Conservation (phyloP, 2,888 invertebrate species). For the Caenorhabditis auriculariae region DNA sequence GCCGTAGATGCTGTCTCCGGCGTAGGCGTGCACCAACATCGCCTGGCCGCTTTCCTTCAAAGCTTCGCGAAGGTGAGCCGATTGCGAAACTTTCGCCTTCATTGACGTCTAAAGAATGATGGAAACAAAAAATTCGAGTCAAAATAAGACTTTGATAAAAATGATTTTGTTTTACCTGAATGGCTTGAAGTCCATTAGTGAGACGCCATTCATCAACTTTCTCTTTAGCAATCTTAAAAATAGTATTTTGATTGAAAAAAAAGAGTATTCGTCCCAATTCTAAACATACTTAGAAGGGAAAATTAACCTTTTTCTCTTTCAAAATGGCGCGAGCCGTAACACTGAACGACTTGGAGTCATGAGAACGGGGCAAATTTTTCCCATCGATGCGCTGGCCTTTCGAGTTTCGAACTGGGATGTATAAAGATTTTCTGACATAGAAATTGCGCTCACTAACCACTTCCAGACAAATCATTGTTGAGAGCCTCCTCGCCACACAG, state of each 20-base stretch:
- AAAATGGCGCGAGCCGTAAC: conserved; percentile 6
- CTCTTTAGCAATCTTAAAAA: conserved; percentile 15
- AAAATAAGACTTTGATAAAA: not conserved
- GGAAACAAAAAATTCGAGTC: not conserved
- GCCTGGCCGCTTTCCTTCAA: conserved; percentile 36
- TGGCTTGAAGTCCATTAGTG: conserved; percentile 29
- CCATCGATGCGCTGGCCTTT: conserved; percentile 16
- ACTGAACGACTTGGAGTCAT: conserved; percentile 1
- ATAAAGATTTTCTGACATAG: not conserved
- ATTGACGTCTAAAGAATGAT: conserved; percentile 23
- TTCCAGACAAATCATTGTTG: conserved; percentile 16
- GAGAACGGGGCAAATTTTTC: conserved; percentile 4
- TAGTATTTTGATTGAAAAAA: not conserved
- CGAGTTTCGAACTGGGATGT: conserved; percentile 21
- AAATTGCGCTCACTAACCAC: not conserved
- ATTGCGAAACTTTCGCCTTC: conserved; percentile 34
- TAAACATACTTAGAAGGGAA: too few species aligned
- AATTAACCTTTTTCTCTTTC: conserved; percentile 1
- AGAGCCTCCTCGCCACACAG: conserved; percentile 20
- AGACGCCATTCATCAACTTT: conserved; percentile 33
- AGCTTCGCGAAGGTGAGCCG: conserved; percentile 34
- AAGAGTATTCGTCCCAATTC: too few species aligned
- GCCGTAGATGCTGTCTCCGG: conserved; percentile 37
- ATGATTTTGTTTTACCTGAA: conserved; percentile 11
- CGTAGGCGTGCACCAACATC: conserved; percentile 41